phyloP scores from a whole-genome alignment of 2,113 vertebrate species.

The Macquaria australasica region DNA sequence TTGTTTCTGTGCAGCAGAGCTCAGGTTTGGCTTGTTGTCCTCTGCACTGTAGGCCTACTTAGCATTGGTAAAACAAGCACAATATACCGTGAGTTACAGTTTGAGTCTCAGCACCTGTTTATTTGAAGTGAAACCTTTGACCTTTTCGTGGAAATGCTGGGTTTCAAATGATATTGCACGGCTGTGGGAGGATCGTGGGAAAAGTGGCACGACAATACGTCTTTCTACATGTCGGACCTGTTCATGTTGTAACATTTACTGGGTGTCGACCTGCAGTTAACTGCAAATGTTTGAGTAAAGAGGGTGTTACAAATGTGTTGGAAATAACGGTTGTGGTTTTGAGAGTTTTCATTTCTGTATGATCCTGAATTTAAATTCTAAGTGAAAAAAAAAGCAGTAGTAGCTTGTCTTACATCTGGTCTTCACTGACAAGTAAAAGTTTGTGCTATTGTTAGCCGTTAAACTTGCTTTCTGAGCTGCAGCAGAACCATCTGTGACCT shows the following conservation, averaged over 20 bases:
- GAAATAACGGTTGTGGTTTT: slow-evolving; percentile 41
- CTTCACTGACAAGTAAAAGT: slow-evolving; percentile 29
- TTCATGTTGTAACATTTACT: slow-evolving; percentile 62
- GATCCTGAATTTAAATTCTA: slow-evolving; percentile 2
- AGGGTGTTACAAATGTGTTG: slow-evolving; percentile 32
- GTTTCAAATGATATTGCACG: slow-evolving; percentile 34
- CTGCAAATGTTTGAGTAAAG: slow-evolving; percentile 34
- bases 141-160: slow-evolving; percentile 25
- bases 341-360: neutral
- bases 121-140: slow-evolving; percentile 3
- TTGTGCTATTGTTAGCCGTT: slow-evolving; percentile 34
- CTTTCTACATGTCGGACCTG: slow-evolving; percentile 56
- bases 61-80: neutral
- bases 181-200: slow-evolving; percentile 65
- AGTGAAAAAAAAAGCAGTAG: slow-evolving; percentile 11
- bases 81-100: neutral
- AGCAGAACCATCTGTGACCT: slow-evolving; percentile 58
- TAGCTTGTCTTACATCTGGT: slow-evolving; percentile 8
- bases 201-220: slow-evolving; percentile 36
- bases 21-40: neutral
- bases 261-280: slow-evolving; percentile 58
- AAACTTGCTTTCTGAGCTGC: slow-evolving; percentile 31
- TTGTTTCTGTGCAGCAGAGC: neutral
- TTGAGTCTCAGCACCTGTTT: slow-evolving; percentile 6
- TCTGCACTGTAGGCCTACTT: no score